These are phyloP conservation scores for Pyrgus malvae DNA, from an alignment of 2,888 invertebrate species.

Conservation along the genomic window DNA sequence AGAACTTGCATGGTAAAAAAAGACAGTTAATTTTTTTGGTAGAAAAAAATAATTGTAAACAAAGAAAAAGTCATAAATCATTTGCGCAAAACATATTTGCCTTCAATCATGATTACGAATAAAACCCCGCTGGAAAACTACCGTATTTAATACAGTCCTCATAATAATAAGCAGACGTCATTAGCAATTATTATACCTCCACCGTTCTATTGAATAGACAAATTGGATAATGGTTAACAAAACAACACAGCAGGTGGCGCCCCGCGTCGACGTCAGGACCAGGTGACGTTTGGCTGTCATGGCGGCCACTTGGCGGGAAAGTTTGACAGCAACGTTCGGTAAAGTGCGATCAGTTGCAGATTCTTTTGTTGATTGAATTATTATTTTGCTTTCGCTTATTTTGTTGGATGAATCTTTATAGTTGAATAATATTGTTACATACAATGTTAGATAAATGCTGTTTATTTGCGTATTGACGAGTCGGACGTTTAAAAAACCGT, in stretches of 20 bases:
- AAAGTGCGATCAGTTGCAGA: constrained; percentile 8
- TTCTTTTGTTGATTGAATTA: not conserved
- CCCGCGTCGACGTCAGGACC: constrained; percentile 48
- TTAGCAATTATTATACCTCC: constrained; percentile 31
- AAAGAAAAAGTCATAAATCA: no score
- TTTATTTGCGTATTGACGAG: no score
- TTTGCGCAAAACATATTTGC: no score
- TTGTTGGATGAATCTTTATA: not conserved
- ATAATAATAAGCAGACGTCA: constrained; percentile 30
- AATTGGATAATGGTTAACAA: constrained; percentile 34
- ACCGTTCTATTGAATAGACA: constrained; percentile 21
- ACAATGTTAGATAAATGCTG: no score
- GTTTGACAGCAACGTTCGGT: constrained; percentile 12
- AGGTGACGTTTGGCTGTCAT: constrained; percentile 52
- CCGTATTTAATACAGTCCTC: not conserved
- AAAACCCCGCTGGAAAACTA: not conserved
- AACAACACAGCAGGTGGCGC: constrained; percentile 32
- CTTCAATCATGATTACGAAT: no score
- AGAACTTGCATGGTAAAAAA: no score
- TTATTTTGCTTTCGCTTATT: not conserved
- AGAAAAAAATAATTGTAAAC: no score
- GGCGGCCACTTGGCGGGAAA: constrained; percentile 31
- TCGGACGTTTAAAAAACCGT: no score
- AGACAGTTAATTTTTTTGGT: no score
- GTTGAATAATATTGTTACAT: no score